Evolutionary conservation across 2,888 invertebrate genomes (phyloP).

Genomic region (Scrobipalpa costella): DNA sequence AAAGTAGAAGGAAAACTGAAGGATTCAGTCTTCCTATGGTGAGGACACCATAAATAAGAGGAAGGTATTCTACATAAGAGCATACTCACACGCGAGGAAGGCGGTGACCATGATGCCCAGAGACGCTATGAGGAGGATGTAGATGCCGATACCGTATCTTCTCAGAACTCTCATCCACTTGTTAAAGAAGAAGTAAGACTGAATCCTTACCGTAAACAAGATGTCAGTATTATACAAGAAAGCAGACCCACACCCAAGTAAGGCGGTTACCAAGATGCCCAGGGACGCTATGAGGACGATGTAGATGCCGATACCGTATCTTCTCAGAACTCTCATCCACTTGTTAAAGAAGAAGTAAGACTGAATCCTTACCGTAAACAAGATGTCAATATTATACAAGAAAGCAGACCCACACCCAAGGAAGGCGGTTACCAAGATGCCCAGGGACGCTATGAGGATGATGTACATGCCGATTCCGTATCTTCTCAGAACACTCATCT

Average conservation of each 20-base stretch:
- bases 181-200: no score
- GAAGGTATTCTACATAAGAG: constrained; percentile 87
- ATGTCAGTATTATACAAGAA: constrained; percentile 87
- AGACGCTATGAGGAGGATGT: constrained; percentile 87
- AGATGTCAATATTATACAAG: constrained; percentile 85
- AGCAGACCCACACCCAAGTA: constrained; percentile 91
- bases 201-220: constrained; percentile 86
- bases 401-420: constrained; percentile 91
- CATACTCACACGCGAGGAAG: constrained; percentile 91
- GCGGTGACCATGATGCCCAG: constrained; percentile 88
- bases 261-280: constrained; percentile 87
- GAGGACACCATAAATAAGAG: constrained; percentile 87
- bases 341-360: no score
- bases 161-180: constrained; percentile 89
- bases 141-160: constrained; percentile 91
- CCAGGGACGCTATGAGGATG: constrained; percentile 85
- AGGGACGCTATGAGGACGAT: constrained; percentile 87
- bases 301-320: constrained; percentile 92
- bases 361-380: constrained; percentile 88
- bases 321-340: constrained; percentile 87
- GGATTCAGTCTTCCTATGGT: no score
- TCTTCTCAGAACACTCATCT: constrained; percentile 86
- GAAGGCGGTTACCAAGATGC: constrained; percentile 89
- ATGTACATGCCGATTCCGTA: constrained; percentile 94
- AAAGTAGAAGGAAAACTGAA: no score